phyloP scores from a whole-genome alignment of 2,888 invertebrate genomes.

The Oligia latruncula region DNA sequence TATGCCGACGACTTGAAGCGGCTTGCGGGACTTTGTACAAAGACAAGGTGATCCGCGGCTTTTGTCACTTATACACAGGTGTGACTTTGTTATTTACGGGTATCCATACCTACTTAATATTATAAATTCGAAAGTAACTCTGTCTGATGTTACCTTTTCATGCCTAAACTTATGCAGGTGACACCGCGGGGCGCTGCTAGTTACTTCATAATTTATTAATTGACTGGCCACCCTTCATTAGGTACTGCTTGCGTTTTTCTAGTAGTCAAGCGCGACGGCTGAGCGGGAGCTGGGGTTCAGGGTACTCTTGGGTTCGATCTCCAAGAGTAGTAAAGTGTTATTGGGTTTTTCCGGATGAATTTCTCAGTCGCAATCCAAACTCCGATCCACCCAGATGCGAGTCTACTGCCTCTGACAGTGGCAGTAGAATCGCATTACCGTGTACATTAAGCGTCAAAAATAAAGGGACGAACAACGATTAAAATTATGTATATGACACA shows the following conservation, averaged over 20 bases:
- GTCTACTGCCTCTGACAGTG: not conserved
- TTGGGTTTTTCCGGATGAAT: not conserved
- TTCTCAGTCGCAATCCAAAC: not conserved
- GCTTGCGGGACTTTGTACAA: conserved; percentile 18
- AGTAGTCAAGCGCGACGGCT: not conserved
- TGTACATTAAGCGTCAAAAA: not conserved
- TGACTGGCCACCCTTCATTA: not conserved
- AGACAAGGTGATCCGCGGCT: conserved; percentile 28
- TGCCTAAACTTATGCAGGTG: no score
- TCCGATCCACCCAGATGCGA: not conserved
- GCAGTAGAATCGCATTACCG: not conserved
- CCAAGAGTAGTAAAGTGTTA: not conserved
- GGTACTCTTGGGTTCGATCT: not conserved
- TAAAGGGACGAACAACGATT: not conserved
- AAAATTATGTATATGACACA: not conserved
- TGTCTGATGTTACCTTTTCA: no score
- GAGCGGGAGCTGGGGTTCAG: not conserved
- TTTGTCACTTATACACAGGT: conserved; percentile 42
- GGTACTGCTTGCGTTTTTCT: not conserved
- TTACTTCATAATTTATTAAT: not conserved
- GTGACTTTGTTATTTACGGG: not conserved
- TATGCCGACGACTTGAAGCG: conserved; percentile 18
- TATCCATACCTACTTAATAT: no score
- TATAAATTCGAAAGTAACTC: no score
- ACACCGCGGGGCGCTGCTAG: no score